Conservation (phyloP, 2,888 invertebrate genomes). For the Mimumesa dahlbomi region DNA sequence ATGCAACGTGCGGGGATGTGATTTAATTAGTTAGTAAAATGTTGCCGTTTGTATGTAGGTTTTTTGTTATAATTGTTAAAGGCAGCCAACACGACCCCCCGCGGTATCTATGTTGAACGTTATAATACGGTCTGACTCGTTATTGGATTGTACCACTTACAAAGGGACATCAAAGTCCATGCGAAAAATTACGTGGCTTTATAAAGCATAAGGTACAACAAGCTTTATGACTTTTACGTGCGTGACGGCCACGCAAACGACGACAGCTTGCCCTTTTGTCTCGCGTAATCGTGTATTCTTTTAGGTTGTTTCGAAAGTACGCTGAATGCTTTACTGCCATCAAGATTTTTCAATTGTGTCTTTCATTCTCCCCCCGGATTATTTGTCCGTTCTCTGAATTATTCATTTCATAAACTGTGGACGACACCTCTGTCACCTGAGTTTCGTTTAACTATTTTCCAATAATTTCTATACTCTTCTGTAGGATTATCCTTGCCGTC, state of each 20-base stretch:
- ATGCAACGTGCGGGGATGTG: no score
- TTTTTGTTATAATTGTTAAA: background rate
- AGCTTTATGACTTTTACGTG: background rate
- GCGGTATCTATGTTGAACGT: no score
- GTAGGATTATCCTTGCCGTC: no score
- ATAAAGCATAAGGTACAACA: background rate
- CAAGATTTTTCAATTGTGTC: background rate
- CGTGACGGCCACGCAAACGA: background rate
- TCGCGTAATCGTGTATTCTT: slow-evolving; percentile 1
- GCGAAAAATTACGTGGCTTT: background rate
- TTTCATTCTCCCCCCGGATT: background rate
- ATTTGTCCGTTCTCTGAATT: background rate
- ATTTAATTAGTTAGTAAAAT: no score
- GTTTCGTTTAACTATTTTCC: no score
- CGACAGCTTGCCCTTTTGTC: background rate
- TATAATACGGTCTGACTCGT: background rate
- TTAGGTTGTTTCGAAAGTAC: background rate
- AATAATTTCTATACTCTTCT: no score
- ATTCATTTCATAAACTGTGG: no score
- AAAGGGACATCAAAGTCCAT: background rate
- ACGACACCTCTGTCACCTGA: no score
- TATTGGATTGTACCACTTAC: slow-evolving; percentile 5
- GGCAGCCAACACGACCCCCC: background rate
- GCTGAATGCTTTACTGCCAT: background rate
- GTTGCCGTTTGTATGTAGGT: no score